Conservation (phyloP, 2,888 invertebrate species). For the Chrysolina americana region DNA sequence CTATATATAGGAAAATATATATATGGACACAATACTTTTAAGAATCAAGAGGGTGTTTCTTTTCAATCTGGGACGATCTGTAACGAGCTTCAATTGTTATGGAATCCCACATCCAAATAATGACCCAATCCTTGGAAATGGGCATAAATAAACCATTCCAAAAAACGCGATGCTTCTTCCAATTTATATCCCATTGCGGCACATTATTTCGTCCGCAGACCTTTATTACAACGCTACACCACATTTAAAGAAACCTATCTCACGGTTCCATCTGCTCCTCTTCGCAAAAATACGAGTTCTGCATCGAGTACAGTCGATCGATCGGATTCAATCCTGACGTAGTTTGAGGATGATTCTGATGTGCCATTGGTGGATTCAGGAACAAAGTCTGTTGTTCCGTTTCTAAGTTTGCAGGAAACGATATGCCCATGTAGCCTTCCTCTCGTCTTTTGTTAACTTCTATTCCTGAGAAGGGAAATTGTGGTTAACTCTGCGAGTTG, state of each 20-base stretch:
- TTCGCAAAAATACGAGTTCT: conserved; percentile 76
- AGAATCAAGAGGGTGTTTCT: no score
- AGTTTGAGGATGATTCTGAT: conserved; percentile 66
- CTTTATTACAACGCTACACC: conserved; percentile 7
- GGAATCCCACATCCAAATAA: neutral
- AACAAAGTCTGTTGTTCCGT: conserved; percentile 60
- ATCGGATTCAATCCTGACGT: conserved; percentile 73
- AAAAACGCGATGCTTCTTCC: neutral
- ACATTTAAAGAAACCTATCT: conserved; percentile 23
- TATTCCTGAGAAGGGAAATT: conserved; percentile 51
- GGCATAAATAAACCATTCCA: neutral
- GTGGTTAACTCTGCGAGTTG: conserved; percentile 10
- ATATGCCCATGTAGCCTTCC: conserved; percentile 62
- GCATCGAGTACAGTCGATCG: conserved; percentile 77
- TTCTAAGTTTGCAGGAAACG: conserved; percentile 59
- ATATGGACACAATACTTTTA: no score
- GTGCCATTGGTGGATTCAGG: conserved; percentile 65
- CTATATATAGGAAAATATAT: no score
- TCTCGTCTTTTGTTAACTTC: conserved; percentile 61
- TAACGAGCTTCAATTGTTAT: no score
- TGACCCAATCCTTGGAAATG: neutral
- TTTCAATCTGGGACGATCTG: no score
- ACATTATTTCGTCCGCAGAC: neutral
- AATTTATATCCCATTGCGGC: neutral
- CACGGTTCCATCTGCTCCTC: conserved; percentile 68